These are phyloP conservation scores for Phyllostomus hastatus DNA, from an alignment of 2,113 vertebrate genomes.

Conservation along the genomic window DNA sequence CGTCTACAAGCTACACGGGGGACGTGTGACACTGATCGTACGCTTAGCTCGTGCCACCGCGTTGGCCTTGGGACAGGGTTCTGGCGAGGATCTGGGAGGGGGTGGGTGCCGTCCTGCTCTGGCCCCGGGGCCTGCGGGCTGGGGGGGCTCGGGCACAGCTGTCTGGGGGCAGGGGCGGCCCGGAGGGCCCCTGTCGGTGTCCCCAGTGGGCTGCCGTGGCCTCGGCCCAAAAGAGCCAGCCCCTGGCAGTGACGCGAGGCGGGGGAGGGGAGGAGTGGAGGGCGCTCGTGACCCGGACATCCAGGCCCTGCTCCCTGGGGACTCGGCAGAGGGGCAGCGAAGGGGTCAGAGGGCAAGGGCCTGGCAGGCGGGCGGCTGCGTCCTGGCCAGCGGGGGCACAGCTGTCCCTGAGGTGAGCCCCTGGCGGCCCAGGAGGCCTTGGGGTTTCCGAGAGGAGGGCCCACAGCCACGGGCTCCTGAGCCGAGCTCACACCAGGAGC, in stretches of 20 bases:
- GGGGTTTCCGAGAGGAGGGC: not conserved
- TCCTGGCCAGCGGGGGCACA: not conserved
- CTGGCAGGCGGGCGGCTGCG: fast-evolving
- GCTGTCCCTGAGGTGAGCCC: not conserved
- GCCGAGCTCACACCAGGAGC: not conserved
- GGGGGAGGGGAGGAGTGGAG: fast-evolving
- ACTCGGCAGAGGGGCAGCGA: not conserved
- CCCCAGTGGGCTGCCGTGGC: not conserved
- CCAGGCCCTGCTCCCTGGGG: fast-evolving
- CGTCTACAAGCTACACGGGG: not conserved
- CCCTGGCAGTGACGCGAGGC: not conserved
- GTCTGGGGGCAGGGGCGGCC: not conserved
- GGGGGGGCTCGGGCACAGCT: not conserved
- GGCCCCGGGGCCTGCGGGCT: not conserved
- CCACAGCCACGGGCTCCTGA: not conserved
- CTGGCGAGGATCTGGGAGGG: not conserved
- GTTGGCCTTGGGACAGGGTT: not conserved
- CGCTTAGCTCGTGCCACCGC: not conserved
- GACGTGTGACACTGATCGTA: not conserved
- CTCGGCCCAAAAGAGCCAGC: fast-evolving
- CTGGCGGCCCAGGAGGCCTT: not conserved
- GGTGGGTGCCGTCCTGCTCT: fast-evolving
- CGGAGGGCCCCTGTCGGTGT: fast-evolving
- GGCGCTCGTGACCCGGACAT: not conserved
- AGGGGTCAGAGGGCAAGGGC: not conserved